phyloP scores from a whole-genome alignment of 2,888 invertebrate species.

The Ophion slaviceki region DNA sequence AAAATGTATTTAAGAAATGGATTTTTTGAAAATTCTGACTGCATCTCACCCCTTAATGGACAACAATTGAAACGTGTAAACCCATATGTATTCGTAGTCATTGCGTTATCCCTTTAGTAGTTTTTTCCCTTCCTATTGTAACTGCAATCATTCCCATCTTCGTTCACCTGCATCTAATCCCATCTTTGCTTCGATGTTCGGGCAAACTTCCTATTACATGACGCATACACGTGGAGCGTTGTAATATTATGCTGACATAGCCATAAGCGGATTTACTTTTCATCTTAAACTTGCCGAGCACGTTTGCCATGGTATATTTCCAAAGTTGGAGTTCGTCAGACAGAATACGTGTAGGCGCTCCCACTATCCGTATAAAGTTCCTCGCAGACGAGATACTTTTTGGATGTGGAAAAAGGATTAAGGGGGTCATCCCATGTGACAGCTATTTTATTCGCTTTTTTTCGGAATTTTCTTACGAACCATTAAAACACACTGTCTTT shows the following conservation, averaged over 20 bases:
- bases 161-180: not conserved
- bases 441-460: too few relatives aligned
- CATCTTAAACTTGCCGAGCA: conserved; percentile 26
- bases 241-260: not conserved
- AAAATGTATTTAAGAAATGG: too few relatives aligned
- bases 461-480: too few relatives aligned
- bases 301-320: conserved; percentile 27
- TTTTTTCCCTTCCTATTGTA: not conserved
- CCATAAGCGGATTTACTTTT: conserved; percentile 18
- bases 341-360: not conserved
- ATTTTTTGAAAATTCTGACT: too few relatives aligned
- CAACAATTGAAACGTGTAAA: too few relatives aligned
- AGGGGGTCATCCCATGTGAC: too few relatives aligned
- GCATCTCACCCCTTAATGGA: too few relatives aligned
- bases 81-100: too few relatives aligned
- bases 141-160: not conserved
- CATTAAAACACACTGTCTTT: too few relatives aligned
- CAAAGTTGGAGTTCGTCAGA: not conserved
- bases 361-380: not conserved
- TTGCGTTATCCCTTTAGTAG: too few relatives aligned
- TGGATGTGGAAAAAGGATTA: not conserved
- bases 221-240: not conserved
- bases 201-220: conserved; percentile 13
- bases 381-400: not conserved
- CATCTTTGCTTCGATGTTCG: too few relatives aligned